A percentile compares a stretch with the other conserved stretches of the same genome.
Conservation (phyloP, 2,888 invertebrate genomes). For the Nezara viridula region DNA sequence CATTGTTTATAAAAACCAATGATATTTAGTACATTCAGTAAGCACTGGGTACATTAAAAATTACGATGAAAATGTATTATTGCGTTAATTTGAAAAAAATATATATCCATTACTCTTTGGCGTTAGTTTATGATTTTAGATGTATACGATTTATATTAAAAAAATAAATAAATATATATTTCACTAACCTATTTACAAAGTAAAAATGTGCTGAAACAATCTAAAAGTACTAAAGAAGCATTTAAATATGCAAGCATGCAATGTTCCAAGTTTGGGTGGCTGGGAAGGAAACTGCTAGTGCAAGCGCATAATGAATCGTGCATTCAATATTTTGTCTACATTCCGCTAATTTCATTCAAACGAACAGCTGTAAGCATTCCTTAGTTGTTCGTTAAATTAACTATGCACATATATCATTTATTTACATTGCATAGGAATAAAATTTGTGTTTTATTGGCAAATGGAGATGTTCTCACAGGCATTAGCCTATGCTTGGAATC, state of each 20-base stretch:
- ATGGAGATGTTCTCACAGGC: not conserved
- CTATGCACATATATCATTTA: not conserved
- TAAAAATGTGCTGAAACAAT: not conserved
- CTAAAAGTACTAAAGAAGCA: not conserved
- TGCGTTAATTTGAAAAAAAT: no score
- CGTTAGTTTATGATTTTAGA: no score
- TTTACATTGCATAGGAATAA: not conserved
- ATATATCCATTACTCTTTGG: no score
- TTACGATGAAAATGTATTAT: no score
- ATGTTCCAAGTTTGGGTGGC: not conserved
- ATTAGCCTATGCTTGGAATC: not conserved
- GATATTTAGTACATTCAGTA: no score
- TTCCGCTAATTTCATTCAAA: not conserved
- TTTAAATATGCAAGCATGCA: slow-evolving; percentile 40
- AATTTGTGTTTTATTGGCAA: not conserved
- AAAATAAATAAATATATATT: not conserved
- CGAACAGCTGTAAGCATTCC: slow-evolving; percentile 4
- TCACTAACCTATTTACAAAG: not conserved
- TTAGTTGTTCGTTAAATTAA: not conserved
- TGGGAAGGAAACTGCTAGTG: not conserved
- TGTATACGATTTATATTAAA: no score
- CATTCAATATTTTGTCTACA: slow-evolving; percentile 7
- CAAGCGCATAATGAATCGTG: not conserved
- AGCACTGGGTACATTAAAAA: no score
- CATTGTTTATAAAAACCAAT: no score